Evolutionary conservation across 2,888 invertebrate genomes (phyloP), one percentile per base, ranked within the genome.

Genomic region (Leptinotarsa juncta): DNA sequence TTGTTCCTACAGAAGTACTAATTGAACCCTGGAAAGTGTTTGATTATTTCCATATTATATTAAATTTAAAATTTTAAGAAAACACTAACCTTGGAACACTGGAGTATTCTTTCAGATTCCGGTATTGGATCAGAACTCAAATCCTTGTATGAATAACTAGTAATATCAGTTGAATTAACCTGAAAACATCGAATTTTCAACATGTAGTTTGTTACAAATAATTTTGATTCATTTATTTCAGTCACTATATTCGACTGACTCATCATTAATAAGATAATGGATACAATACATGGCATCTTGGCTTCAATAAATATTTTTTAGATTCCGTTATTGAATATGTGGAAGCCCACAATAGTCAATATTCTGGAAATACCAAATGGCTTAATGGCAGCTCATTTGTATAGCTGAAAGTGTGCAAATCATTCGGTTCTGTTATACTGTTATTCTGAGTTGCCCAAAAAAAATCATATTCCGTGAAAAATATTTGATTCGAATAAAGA

Each of bases 351-450:
- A 42, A 10, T 42, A 42, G 42, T 10, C 12, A 10, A 42, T 42
- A 42, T 42, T 42, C 10, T 42, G 10, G 10, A 12, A 42, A 42
- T 42, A 42, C 42, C 42, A 42, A 42, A 42, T 42, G 42, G 42
- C 42, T 4, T 14, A 51, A 51, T 16, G 51, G n/a, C 51, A 51
- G 15, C 51, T 51, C 51, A 51, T 51, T 51, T 15, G 51, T 51
- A 51, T 51, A 51, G 51, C 51, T 51, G 51, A 51, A 51, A 51
- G 51, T 51, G n/a, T 51, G 51, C 51, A 51, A 51, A 51, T 51
- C 15, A 51, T 51, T 51, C n/a, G 4, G 51, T 51, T 51, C 51
- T 51, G 51, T 51, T n/a, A 51, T 51, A 51, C 51, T 51, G 51
- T 51, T 51, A 51, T 51, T 51, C 51, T 51, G 51, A 51, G 51